Conservation (phyloP, 2,797 vertebrate species). For the Bufotes viridis region DNA sequence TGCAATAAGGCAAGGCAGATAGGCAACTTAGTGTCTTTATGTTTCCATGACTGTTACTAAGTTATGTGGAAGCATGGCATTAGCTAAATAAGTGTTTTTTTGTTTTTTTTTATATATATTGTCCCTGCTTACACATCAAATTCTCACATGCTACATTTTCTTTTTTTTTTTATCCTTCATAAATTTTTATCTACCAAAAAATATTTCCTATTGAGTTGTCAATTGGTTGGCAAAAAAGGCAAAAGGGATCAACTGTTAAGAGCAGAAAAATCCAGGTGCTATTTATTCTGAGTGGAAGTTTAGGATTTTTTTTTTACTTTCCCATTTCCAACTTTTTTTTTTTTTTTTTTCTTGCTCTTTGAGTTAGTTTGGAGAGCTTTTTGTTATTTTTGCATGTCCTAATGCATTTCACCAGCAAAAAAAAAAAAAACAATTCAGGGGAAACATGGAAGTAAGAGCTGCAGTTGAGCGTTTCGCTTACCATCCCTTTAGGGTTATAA, state of each 20-base stretch:
- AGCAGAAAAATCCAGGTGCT: conserved; percentile 31
- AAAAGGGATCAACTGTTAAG: conserved; percentile 36
- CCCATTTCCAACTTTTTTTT: not conserved
- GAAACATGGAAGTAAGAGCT: not conserved
- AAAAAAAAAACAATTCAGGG: not conserved
- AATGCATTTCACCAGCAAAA: conserved; percentile 48
- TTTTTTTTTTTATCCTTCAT: not conserved
- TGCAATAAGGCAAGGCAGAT: conserved; percentile 44
- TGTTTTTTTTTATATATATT: not conserved
- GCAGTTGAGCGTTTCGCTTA: not conserved
- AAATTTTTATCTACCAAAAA: conserved; percentile 39
- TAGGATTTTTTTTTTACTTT: not conserved
- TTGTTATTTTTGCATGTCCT: conserved; percentile 23
- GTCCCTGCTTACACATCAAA: not conserved
- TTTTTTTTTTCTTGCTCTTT: not conserved
- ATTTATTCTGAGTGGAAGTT: too few relatives aligned
- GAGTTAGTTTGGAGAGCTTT: not conserved
- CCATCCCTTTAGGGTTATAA: not conserved
- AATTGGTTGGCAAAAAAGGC: not conserved
- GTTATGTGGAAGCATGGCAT: conserved; percentile 16
- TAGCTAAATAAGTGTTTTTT: not conserved
- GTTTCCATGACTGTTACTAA: conserved; percentile 53
- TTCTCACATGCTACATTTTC: conserved; percentile 8
- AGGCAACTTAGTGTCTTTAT: not conserved
- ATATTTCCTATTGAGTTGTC: not conserved